Conservation (phyloP, 2,888 invertebrate species). For the Kuschelorhynchus macadamiae region DNA sequence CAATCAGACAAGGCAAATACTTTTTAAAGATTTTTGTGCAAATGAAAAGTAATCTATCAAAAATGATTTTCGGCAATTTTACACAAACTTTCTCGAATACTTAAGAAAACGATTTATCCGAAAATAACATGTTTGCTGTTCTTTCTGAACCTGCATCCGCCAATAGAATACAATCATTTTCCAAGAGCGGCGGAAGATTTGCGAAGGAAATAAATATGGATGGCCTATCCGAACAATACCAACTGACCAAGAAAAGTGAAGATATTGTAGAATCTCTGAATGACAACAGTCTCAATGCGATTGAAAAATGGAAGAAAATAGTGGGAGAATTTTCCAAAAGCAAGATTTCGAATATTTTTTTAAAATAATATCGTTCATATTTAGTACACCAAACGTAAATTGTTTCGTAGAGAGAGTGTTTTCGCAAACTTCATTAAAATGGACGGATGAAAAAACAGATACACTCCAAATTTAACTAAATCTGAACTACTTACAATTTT, state of each 20-base stretch:
- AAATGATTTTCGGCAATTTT: neutral
- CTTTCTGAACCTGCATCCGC: neutral
- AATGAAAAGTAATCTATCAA: neutral
- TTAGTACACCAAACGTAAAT: neutral
- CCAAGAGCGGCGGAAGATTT: neutral
- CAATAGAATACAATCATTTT: neutral
- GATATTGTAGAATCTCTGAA: neutral
- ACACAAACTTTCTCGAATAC: neutral
- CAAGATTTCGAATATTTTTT: neutral
- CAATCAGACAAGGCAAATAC: neutral
- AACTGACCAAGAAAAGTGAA: neutral
- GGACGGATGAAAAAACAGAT: constrained; percentile 1
- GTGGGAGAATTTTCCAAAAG: neutral
- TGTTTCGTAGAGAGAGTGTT: neutral
- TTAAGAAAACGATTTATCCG: neutral
- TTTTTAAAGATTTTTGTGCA: neutral
- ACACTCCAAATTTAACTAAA: neutral
- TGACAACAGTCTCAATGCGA: neutral
- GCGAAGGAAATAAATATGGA: neutral
- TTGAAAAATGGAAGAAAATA: neutral
- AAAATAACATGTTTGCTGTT: neutral
- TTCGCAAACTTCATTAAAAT: neutral
- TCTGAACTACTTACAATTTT: neutral
- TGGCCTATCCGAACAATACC: neutral
- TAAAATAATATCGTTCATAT: neutral